A percentile compares a stretch with the other conserved stretches of the same genome.
Evolutionary conservation across 2,113 vertebrate genomes (phyloP).

Genomic region (Varanus komodoensis): DNA sequence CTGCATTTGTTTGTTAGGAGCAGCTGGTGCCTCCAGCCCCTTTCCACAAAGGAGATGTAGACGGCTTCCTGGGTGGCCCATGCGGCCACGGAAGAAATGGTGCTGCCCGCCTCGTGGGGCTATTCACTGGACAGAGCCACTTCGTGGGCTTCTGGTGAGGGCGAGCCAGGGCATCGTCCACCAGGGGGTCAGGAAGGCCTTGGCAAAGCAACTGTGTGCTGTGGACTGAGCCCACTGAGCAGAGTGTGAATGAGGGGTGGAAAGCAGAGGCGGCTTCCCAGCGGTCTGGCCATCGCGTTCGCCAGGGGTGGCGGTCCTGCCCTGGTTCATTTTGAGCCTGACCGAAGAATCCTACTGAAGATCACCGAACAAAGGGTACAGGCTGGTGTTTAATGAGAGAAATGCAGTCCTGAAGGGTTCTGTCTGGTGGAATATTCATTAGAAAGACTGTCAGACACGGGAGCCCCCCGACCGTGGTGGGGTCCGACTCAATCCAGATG

Average conservation of each 20-base stretch:
- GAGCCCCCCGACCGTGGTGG: conserved; percentile 26
- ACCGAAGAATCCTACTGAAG: conserved; percentile 1
- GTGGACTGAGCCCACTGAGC: neutral
- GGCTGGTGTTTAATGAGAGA: conserved; percentile 33
- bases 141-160: neutral
- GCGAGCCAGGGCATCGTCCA: neutral
- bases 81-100: neutral
- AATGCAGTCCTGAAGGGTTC: conserved; percentile 26
- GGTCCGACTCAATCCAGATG: conserved; percentile 48
- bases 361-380: conserved; percentile 48
- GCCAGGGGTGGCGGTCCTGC: neutral
- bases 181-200: neutral
- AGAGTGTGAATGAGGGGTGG: neutral
- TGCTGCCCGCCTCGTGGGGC: neutral
- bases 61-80: neutral
- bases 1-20: too few species aligned
- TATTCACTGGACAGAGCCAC: neutral
- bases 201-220: neutral
- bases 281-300: too few species aligned
- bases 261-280: neutral
- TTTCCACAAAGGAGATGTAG: too few species aligned
- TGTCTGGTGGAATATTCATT: conserved; percentile 22
- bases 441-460: conserved; percentile 52
- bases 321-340: neutral
- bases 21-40: neutral